Evolutionary conservation across 92 coral and sea anemone species (phyloP).

Genomic region (Phenganax marumi): DNA sequence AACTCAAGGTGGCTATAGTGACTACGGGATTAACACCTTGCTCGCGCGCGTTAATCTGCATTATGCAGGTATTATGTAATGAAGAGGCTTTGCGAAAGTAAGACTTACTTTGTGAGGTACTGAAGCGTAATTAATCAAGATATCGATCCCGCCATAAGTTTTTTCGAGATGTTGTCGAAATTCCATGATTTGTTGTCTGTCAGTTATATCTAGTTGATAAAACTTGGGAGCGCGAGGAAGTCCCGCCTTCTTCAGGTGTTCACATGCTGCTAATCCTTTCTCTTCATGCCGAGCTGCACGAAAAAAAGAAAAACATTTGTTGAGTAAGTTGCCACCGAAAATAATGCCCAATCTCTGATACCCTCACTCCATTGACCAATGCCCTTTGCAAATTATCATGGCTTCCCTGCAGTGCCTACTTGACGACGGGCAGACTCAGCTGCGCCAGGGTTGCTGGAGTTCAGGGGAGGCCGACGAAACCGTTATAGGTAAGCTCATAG

Average conservation of each 20-base stretch:
- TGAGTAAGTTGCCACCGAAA: background rate
- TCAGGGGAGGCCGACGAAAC: too few species aligned
- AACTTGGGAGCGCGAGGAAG: conserved; percentile 27
- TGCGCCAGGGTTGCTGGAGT: too few species aligned
- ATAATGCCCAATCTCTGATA: too few species aligned
- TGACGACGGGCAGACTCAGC: too few species aligned
- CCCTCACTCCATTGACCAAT: too few species aligned
- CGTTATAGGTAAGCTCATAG: background rate
- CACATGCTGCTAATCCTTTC: conserved; percentile 46
- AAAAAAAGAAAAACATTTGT: background rate
- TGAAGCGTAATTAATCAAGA: conserved; percentile 38
- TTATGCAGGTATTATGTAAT: background rate
- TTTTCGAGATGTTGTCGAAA: conserved; percentile 42
- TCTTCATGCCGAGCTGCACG: conserved; percentile 34
- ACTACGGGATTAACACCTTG: too few species aligned
- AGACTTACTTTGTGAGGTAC: conserved; percentile 40
- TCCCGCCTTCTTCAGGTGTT: conserved; percentile 39
- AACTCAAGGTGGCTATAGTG: too few species aligned
- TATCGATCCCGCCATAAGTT: conserved; percentile 43
- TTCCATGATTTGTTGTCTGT: conserved; percentile 41
- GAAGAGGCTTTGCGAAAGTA: background rate
- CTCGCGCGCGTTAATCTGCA: too few species aligned
- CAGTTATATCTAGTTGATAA: conserved; percentile 41
- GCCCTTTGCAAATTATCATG: too few species aligned
- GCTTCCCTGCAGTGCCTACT: too few species aligned